Conservation (phyloP, 37 sponge, comb jelly and placozoan species). For the Axinella damicornis region DNA sequence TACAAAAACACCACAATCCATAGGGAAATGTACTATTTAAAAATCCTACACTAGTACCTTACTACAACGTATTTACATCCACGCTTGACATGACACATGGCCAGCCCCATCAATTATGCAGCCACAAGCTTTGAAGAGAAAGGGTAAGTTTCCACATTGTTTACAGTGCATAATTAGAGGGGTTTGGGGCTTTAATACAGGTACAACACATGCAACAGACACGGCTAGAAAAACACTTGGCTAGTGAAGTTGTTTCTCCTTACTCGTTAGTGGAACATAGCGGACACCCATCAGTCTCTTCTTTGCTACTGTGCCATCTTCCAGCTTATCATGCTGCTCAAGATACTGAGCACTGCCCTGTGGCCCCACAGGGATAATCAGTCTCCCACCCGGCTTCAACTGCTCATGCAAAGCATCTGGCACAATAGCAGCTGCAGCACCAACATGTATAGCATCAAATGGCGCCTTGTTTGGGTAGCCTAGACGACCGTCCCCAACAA, state of each 20-base stretch:
- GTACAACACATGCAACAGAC: no score
- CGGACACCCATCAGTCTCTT: constrained; percentile 93
- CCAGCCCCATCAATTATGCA: no score
- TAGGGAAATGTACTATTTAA: no score
- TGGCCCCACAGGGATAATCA: constrained; percentile 96
- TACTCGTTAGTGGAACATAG: constrained; percentile 90
- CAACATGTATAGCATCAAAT: constrained; percentile 98
- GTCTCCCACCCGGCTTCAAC: constrained; percentile 89
- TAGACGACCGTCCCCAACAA: constrained; percentile 90
- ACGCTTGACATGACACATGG: no score
- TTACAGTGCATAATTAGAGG: no score
- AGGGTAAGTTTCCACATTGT: no score
- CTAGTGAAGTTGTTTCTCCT: constrained; percentile 18
- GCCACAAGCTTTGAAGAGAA: no score
- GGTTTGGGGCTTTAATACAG: no score
- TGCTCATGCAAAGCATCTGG: constrained; percentile 90
- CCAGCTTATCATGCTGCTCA: constrained; percentile 81
- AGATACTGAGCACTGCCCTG: constrained; percentile 85
- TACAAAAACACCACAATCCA: no score
- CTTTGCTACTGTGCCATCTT: constrained; percentile 72
- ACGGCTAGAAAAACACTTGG: not conserved
- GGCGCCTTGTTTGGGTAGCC: constrained; percentile 86
- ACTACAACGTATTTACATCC: no score
- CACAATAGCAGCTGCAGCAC: constrained; percentile 90
- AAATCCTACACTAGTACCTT: no score